A percentile compares a stretch with the other conserved stretches of the same genome.
Evolutionary conservation across 2,888 invertebrate genomes (phyloP).

Genomic region (Drosophila fulvimacula): DNA sequence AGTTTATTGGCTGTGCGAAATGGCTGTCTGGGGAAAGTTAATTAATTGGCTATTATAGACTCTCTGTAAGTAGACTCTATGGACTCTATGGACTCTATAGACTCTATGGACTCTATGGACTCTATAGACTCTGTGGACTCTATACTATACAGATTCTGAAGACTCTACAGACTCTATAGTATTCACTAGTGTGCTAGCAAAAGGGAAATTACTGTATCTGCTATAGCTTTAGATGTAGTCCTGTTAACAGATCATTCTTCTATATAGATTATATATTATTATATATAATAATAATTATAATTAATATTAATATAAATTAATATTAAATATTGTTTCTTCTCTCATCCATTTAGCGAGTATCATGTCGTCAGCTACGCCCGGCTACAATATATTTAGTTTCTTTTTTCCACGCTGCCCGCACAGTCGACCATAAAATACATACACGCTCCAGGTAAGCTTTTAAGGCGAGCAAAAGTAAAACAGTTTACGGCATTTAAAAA

Average conservation of each 20-base stretch:
- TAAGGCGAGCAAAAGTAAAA: neutral
- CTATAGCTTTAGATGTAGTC: no score
- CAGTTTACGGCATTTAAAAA: conserved; percentile 6
- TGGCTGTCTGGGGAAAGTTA: neutral
- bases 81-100: no score
- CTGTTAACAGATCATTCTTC: neutral
- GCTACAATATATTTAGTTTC: neutral
- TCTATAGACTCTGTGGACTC: no score
- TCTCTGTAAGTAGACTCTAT: no score
- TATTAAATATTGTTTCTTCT: neutral
- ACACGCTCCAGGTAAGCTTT: neutral
- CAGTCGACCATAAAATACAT: conserved; percentile 21
- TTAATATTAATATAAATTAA: no score
- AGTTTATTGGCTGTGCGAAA: neutral
- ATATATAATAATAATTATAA: neutral
- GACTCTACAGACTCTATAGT: no score
- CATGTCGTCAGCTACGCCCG: neutral
- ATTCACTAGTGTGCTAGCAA: no score
- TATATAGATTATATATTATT: neutral
- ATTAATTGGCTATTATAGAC: no score
- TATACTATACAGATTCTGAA: no score
- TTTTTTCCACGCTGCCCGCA: neutral
- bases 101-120: no score
- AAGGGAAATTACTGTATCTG: no score
- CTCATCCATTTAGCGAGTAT: neutral